Base-by-base conservation (phyloP, 2,888 invertebrate genomes). In the Myopa testacea region DNA sequence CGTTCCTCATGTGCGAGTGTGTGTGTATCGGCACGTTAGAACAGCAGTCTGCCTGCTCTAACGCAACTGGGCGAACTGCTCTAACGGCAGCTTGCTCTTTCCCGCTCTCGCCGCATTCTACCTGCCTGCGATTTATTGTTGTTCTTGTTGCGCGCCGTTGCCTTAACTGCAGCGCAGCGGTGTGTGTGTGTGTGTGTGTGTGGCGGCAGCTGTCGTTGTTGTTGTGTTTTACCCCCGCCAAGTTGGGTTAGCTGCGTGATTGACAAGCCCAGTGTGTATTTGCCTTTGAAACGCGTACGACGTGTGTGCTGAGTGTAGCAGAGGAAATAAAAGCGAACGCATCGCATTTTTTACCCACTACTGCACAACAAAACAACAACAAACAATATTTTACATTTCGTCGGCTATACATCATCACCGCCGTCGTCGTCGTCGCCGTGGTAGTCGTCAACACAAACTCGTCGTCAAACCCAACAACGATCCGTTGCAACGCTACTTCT, bases 211-310 rank as follows among this genome's bases (percentile, higher is more conserved):
- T 4, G 65, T 78, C 79, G 81, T 71, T 68, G 71, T 72, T 63
- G 78, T 79, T 79, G 78, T 79, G 76, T 77, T 83, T 84, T 86
- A 85, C 84, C 86, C 87, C 86, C 85, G 85, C 87, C 86, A 86
- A 85, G 85, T 86, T 84, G 84, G 84, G 84, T 84, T 84, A 84
- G 82, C 84, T 84, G 83, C 84, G 84, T 88, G 88, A 88, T 88
- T 88, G 88, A 88, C 88, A 87, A 87, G 86, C 86, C 86, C 89
- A 90, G 89, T 90, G 88, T 89, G 88, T 89, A 88, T 90, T 90
- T 90, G 89, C 87, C 90, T 88, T 88, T 89, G 90, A 89, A 89
- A 86, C 90, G 89, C 87, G 89, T 89, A 89, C 88, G 88, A 90
- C 90, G 90, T 87, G 87, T 87, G 85, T 85, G 81, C 80, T 81